Conservation (phyloP, 2,797 vertebrate genomes). For the Sebastiscus tertius region DNA sequence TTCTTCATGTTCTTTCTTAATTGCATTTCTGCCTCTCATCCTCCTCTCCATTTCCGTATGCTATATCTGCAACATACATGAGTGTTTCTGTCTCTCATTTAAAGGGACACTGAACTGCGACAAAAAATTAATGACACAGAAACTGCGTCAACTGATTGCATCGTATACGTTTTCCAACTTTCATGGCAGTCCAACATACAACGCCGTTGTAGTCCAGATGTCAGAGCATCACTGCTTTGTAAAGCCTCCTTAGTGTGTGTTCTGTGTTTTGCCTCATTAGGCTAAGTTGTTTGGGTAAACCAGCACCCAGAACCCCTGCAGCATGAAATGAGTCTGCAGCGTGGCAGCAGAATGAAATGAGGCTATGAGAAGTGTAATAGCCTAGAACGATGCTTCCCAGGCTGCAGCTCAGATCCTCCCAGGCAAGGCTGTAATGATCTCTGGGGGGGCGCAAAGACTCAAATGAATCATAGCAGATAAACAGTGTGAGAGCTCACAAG, state of each 20-base stretch:
- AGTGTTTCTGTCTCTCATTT: background rate
- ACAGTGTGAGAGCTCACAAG: constrained; percentile 19
- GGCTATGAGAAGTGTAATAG: constrained; percentile 70
- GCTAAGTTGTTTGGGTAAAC: constrained; percentile 74
- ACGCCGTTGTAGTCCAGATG: constrained; percentile 48
- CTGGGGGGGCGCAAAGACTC: constrained; percentile 18
- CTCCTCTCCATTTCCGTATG: background rate
- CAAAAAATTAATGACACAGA: background rate
- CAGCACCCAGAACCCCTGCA: constrained; percentile 64
- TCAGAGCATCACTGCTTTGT: constrained; percentile 30
- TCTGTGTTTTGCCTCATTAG: constrained; percentile 69
- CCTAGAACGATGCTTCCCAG: constrained; percentile 61
- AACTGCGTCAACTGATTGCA: background rate
- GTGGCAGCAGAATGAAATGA: constrained; percentile 62
- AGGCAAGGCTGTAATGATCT: constrained; percentile 58
- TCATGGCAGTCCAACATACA: background rate
- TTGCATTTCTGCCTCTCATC: background rate
- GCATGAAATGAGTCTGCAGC: constrained; percentile 65
- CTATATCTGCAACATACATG: background rate
- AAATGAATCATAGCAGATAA: constrained; percentile 60
- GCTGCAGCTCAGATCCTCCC: constrained; percentile 49
- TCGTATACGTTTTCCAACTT: background rate
- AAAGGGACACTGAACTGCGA: background rate
- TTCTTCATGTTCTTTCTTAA: background rate
- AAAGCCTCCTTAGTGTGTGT: constrained; percentile 29